Conservation (phyloP, 1,140 invertebrate genomes). For the Aphelenchoides besseyi region DNA sequence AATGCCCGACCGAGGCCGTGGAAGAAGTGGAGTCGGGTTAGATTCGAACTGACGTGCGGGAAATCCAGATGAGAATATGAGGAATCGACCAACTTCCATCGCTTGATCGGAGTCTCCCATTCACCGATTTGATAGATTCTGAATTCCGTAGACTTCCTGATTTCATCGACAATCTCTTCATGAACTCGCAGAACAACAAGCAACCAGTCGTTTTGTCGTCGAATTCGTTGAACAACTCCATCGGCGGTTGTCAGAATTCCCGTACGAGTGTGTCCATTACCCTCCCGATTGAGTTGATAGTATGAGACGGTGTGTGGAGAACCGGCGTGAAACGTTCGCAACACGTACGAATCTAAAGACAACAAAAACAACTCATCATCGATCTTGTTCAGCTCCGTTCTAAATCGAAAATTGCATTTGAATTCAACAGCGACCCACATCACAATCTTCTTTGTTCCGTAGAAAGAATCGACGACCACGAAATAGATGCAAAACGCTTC, state of each 20-base stretch:
- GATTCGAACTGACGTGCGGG: not conserved
- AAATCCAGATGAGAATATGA: conserved; percentile 1
- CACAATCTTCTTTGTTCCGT: conserved; percentile 16
- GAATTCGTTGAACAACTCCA: not conserved
- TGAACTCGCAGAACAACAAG: not conserved
- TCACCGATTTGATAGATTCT: not conserved
- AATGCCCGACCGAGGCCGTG: not conserved
- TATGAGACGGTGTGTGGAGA: not conserved
- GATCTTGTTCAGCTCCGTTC: conserved; percentile 10
- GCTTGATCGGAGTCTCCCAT: not conserved
- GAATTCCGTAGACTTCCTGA: conserved; percentile 2
- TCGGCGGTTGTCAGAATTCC: not conserved
- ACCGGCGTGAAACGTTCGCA: not conserved
- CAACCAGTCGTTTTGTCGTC: not conserved
- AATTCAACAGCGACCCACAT: not conserved
- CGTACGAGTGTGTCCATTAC: not conserved
- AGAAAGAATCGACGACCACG: conserved; percentile 2
- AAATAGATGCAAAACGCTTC: not conserved
- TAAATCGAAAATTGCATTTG: not conserved
- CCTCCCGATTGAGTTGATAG: not conserved
- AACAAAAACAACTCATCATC: not conserved
- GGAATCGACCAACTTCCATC: not conserved
- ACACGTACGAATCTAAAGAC: not conserved
- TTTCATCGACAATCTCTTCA: not conserved
- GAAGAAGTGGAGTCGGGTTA: not conserved